These are phyloP conservation scores for Allophyes oxyacanthae DNA, from an alignment of 2,888 invertebrate genomes.

Conservation along the genomic window DNA sequence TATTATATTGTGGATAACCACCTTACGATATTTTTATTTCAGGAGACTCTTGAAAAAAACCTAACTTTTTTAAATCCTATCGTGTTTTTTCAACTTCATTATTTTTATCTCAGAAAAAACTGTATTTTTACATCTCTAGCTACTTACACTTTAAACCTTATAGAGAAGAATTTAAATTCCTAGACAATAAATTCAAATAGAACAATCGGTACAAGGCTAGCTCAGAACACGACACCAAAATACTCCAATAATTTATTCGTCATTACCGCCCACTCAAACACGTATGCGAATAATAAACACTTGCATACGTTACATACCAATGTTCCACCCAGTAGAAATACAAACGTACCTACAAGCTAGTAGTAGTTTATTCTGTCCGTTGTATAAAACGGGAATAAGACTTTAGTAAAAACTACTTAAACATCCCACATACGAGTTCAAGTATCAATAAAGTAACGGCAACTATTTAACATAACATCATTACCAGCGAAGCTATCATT, in stretches of 20 bases:
- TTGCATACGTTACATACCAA: conserved; percentile 51
- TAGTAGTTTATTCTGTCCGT: no score
- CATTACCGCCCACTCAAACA: conserved; percentile 55
- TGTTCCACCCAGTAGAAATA: conserved; percentile 21
- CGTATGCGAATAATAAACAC: conserved; percentile 50
- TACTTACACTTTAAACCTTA: no score
- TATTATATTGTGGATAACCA: no score
- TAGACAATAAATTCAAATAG: conserved; percentile 22
- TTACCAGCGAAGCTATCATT: conserved; percentile 46
- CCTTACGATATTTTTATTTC: no score
- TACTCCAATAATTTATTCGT: conserved; percentile 59
- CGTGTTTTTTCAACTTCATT: no score
- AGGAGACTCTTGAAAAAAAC: no score
- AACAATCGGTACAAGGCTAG: conserved; percentile 46
- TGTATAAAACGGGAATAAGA: conserved; percentile 21
- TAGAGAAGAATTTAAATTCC: conserved; percentile 2
- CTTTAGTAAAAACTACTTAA: conserved; percentile 21
- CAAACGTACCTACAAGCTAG: background rate
- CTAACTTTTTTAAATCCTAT: no score
- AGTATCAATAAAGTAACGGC: conserved; percentile 46
- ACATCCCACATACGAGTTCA: conserved; percentile 36
- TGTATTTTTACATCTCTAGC: no score
- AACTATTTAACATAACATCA: conserved; percentile 32
- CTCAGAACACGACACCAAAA: conserved; percentile 51
- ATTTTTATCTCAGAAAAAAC: no score